Conservation (phyloP, 2,888 invertebrate species). For the Drosophila stalkeri region DNA sequence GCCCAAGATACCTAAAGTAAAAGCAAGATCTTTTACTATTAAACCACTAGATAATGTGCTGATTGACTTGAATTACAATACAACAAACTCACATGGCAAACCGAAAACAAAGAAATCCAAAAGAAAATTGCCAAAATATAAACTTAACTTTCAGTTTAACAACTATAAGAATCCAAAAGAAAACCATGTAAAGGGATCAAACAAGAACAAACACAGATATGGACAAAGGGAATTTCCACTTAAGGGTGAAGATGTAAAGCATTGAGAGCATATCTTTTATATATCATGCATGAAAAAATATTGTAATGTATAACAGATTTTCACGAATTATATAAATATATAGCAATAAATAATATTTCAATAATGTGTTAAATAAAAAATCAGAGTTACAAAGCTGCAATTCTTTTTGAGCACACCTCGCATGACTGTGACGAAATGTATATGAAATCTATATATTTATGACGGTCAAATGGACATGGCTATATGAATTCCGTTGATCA, state of each 20-base stretch:
- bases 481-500: neutral
- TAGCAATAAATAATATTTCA: no score
- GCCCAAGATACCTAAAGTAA: neutral
- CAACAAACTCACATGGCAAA: slow-evolving; percentile 8
- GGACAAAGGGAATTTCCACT: slow-evolving; percentile 41
- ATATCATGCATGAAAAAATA: neutral
- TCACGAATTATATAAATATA: no score
- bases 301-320: neutral
- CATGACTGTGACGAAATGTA: neutral
- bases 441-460: neutral
- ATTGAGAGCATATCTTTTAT: neutral
- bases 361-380: no score
- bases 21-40: slow-evolving; percentile 27
- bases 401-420: neutral
- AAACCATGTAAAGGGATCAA: neutral
- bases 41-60: slow-evolving; percentile 10
- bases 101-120: no score
- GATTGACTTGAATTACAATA: slow-evolving; percentile 5
- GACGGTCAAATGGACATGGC: neutral
- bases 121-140: neutral
- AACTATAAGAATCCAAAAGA: neutral
- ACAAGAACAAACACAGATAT: no score
- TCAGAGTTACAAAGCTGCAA: neutral
- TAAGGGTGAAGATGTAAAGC: slow-evolving; percentile 30
- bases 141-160: neutral